Evolutionary conservation across 2,113 vertebrate genomes (phyloP), one percentile per base, ranked within the genome.

Genomic region (Benthochromis sp.): DNA sequence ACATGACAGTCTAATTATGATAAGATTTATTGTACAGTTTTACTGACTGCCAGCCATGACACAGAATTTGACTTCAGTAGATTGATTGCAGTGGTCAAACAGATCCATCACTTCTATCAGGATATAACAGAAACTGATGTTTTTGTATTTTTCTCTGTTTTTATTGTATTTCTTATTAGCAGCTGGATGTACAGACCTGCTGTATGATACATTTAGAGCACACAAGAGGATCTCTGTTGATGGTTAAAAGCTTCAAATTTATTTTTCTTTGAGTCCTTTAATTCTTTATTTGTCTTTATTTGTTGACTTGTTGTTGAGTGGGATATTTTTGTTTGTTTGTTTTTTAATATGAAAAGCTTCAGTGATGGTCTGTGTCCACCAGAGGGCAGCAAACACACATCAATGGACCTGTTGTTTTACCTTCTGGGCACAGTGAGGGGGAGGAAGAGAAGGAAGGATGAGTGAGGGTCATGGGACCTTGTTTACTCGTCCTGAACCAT

Each of bases 391-490:
- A 71, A 43, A 14, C 3, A 43, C 10, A 2, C 36, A 71, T 71
- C 7, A 71, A 71, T 71, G 66, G n/a, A 43, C 36, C 53, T 78
- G 29, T 61, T 83, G 81, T 87, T 83, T 40, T 45, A 27, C 40
- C 5, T 12, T 17, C 13, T 10, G 43, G 21, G 73, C 8, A 24
- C 8, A 19, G 6, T 12, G 4, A 81, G 31, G 31, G 27, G 50
- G 8, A 19, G 63, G n/a, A 69, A 34, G 17, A 84, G 88, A 96
- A 47, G 69, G 38, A 45, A 61, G 69, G 19, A 36, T 6, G 3
- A 36, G 27, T 61, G 47, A 11, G 83, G 88, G 96, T 98, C 97
- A 98, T 95, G 96, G 92, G 97, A 96, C 95, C 83, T 82, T 94
- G 96, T 92, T 92, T 93, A 85, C 89, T 92, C 87, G 38, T 93